A percentile compares a stretch with the other conserved stretches of the same genome.
Conservation (phyloP, 2,113 vertebrate species). For the Pseudopipra pipra region DNA sequence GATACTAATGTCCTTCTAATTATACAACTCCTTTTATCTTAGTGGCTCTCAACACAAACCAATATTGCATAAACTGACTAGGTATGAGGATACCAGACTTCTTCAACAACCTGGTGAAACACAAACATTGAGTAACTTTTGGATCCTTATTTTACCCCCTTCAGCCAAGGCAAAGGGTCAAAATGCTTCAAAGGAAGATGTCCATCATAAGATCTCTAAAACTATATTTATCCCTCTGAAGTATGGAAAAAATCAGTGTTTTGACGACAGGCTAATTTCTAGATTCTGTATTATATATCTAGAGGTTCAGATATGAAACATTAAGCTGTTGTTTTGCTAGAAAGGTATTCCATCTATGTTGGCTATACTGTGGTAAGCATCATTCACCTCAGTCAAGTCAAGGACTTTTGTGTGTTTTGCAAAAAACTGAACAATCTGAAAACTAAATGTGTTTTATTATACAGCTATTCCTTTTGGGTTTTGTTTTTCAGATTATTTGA, state of each 20-base stretch:
- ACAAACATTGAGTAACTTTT: neutral
- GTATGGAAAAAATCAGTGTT: neutral
- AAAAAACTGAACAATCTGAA: neutral
- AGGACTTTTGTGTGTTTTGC: neutral
- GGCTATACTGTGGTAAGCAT: neutral
- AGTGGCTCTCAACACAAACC: neutral
- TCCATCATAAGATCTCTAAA: neutral
- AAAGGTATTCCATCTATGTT: neutral
- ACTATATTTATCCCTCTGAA: neutral
- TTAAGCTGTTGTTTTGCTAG: neutral
- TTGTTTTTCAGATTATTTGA: slow-evolving; percentile 88
- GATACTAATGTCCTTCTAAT: neutral
- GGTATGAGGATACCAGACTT: neutral
- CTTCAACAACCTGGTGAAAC: neutral
- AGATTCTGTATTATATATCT: neutral
- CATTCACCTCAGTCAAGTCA: neutral
- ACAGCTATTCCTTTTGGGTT: neutral
- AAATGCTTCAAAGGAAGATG: neutral
- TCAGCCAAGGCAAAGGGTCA: neutral
- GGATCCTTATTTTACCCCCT: neutral
- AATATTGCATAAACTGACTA: neutral
- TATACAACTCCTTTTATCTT: neutral
- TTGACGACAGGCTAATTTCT: neutral
- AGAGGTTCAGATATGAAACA: neutral
- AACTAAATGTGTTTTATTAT: neutral